Percentiles rank a stretch among this genome's conserved stretches.
These are phyloP conservation scores for Dioctria rufipes DNA, from an alignment of 2,888 invertebrate genomes.

Conservation along the genomic window DNA sequence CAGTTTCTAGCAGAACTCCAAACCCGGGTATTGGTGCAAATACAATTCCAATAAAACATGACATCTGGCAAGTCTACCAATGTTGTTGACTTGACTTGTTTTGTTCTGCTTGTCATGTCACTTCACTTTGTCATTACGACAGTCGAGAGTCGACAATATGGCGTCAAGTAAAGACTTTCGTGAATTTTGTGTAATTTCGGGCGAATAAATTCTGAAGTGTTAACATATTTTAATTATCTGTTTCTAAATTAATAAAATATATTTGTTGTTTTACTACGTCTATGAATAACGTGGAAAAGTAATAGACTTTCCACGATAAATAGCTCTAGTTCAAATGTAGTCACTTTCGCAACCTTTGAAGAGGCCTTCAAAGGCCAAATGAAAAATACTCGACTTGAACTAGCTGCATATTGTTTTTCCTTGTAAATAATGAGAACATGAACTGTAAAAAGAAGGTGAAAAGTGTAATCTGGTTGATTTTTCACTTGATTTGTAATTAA, in stretches of 20 bases:
- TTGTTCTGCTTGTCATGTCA: slow-evolving; percentile 19
- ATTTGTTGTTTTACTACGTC: too few relatives aligned
- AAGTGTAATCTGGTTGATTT: not conserved
- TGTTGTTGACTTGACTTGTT: too few relatives aligned
- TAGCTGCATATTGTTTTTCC: not conserved
- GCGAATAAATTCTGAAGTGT: not conserved
- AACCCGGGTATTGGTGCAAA: too few relatives aligned
- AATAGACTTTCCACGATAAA: too few relatives aligned
- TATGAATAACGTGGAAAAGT: too few relatives aligned
- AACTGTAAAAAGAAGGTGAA: not conserved
- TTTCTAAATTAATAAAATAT: not conserved
- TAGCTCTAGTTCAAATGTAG: not conserved
- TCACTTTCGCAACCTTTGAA: not conserved
- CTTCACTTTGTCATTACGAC: too few relatives aligned
- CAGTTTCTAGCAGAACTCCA: too few relatives aligned
- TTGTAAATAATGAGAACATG: not conserved
- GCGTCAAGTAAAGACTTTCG: slow-evolving; percentile 47
- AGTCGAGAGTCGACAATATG: slow-evolving; percentile 42
- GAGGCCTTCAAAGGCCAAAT: slow-evolving; percentile 4
- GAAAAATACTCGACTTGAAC: not conserved
- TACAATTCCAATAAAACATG: too few relatives aligned
- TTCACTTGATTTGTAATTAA: slow-evolving; percentile 3
- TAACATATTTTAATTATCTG: not conserved
- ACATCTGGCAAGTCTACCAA: too few relatives aligned
- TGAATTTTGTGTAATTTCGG: not conserved